Base-by-base conservation (phyloP, 2,113 vertebrate species). In the Orientallactaga bullata region DNA sequence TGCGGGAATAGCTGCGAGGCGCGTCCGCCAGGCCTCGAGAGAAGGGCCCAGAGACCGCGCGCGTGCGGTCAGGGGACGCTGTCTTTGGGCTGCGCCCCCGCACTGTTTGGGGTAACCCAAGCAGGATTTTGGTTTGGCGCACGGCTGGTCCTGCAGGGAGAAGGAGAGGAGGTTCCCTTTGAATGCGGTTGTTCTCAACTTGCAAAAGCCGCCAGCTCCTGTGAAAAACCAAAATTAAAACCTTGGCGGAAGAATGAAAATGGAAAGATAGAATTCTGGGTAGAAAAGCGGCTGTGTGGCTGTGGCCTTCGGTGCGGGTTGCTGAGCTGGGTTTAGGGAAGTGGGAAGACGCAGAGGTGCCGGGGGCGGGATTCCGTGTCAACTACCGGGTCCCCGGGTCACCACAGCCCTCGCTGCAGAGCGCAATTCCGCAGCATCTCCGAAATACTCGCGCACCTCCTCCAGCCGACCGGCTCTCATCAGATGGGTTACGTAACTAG, bases 201-300 rank as follows among this genome's bases (percentile, higher is more conserved):
- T 89, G 74, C 78, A n/a, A 66, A 97, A 88, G 60, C 88, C 1
- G 4, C 73, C 69, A 30, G 26, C 10, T 86, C n/a, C 55, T 55
- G 55, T 55, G 61, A 66, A 83, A 96, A 80, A 80, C 68, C 13
- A n/a, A 80, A 90, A 65, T 21, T 18, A 89, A 94, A 85, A 32
- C 12, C 23, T 4, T 30, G 24, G 23, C 5, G 1, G 81, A 30
- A 55, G 66, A 69, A 26, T 51, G 74, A 80, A 81, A 71, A 69
- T 37, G 11, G 35, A 74, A 87, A 61, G 28, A 73, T 20, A 39
- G 24, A 60, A 32, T 26, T 66, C 21, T 8, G 0, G 12, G 30
- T 11, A 12, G 69, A 23, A 47, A 5, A n/a, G 79, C 55, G 30
- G 58, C 2, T 0, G 61, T 37, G n/a, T 24, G 24, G 1, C 1